phyloP scores from a whole-genome alignment of 2,113 vertebrate genomes.

The Zapornia atra region DNA sequence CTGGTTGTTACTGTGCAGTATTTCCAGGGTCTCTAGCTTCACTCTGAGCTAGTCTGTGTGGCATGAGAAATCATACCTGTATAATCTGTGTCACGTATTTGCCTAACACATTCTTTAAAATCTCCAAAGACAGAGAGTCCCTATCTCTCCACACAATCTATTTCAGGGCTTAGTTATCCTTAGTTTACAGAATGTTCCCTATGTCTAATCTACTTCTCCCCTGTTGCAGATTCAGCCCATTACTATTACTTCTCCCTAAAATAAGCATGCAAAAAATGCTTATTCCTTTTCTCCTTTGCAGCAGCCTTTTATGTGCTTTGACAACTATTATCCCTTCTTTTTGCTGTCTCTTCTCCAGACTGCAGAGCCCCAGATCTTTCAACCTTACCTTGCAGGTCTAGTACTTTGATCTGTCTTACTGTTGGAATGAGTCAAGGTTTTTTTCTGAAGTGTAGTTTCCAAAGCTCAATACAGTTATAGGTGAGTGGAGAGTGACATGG shows the following conservation, averaged over 20 bases:
- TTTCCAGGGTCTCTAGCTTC: neutral
- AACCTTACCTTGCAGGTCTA: neutral
- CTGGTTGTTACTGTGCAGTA: neutral
- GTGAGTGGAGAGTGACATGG: neutral
- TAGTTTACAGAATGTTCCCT: neutral
- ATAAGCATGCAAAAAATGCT: neutral
- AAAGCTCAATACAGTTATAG: neutral
- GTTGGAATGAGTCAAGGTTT: neutral
- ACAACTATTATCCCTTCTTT: neutral
- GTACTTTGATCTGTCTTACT: slow-evolving; percentile 24
- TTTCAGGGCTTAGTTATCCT: neutral
- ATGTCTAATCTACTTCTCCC: neutral
- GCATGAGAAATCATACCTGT: neutral
- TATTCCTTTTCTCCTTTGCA: neutral
- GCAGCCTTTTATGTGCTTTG: neutral
- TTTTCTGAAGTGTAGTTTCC: neutral
- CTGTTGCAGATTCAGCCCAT: neutral
- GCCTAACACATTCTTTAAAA: neutral
- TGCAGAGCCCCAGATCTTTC: slow-evolving; percentile 32
- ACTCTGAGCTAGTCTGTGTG: neutral
- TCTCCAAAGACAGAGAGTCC: neutral
- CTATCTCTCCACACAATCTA: neutral
- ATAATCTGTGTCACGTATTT: neutral
- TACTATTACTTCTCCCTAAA: neutral
- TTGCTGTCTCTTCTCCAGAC: neutral